A percentile compares a stretch with the other conserved stretches of the same genome.
Evolutionary conservation across 2,797 vertebrate species (phyloP).

Genomic region (Esox masquinongy): DNA sequence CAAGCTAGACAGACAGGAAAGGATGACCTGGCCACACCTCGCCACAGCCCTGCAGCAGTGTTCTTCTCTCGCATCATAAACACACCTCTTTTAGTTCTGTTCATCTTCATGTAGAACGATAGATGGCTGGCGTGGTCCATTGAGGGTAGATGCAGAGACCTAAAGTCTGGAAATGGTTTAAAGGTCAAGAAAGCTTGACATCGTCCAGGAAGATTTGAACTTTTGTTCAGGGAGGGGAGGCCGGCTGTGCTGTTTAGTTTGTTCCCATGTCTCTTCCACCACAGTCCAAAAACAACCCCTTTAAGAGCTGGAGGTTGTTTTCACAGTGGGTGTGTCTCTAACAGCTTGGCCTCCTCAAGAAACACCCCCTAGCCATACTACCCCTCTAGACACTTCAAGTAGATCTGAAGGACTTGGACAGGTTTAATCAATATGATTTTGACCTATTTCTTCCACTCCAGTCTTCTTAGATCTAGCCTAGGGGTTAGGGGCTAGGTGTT

Average conservation of each 20-base stretch:
- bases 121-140: constrained; percentile 38
- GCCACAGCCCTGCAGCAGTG: constrained; percentile 57
- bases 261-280: neutral
- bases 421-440: constrained; percentile 42
- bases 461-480: constrained; percentile 34
- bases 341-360: constrained; percentile 39
- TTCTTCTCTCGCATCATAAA: constrained; percentile 55
- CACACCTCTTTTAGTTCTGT: constrained; percentile 37
- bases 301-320: constrained; percentile 59
- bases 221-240: constrained; percentile 16
- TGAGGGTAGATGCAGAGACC: constrained; percentile 41
- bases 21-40: constrained; percentile 25
- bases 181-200: constrained; percentile 48
- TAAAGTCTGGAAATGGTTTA: constrained; percentile 29
- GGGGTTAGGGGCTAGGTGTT: neutral
- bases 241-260: constrained; percentile 23
- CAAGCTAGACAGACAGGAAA: constrained; percentile 75
- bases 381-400: neutral
- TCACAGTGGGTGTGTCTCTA: constrained; percentile 54
- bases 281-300: neutral
- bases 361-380: constrained; percentile 1
- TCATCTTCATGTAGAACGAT: constrained; percentile 32
- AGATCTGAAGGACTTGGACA: neutral
- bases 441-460: neutral
- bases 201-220: constrained; percentile 43